Evolutionary conservation across 2,888 invertebrate species (phyloP).

Genomic region (Steinernema hermaphroditum): DNA sequence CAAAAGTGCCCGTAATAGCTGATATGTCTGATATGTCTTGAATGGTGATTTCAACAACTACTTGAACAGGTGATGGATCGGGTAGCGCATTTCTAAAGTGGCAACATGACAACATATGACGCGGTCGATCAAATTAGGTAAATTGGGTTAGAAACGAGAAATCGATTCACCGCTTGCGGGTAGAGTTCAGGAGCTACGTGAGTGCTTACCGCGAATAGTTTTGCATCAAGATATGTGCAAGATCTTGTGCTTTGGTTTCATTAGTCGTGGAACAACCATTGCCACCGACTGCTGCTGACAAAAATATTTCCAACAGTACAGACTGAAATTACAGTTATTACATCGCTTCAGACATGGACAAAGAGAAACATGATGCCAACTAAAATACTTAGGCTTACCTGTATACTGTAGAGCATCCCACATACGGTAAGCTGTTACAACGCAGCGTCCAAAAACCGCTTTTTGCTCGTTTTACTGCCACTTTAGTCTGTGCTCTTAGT

Average conservation of each 20-base stretch:
- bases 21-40: constrained; percentile 65
- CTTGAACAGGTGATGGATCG: constrained; percentile 60
- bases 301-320: constrained; percentile 12
- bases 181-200: not conserved
- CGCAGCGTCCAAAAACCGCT: not conserved
- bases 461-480: not conserved
- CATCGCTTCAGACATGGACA: not conserved
- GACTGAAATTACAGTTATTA: constrained; percentile 1
- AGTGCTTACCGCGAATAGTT: constrained; percentile 59
- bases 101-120: not conserved
- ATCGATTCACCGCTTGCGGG: constrained; percentile 15
- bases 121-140: not conserved
- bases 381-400: not conserved
- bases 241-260: constrained; percentile 57
- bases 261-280: constrained; percentile 18
- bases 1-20: constrained; percentile 62
- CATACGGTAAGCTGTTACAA: constrained; percentile 12
- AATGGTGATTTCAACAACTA: constrained; percentile 63
- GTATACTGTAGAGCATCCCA: constrained; percentile 30
- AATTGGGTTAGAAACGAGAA: constrained; percentile 26
- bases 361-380: not conserved
- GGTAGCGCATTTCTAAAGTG: constrained; percentile 60
- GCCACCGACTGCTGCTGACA: constrained; percentile 11
- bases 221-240: constrained; percentile 57
- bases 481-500: constrained; percentile 2